Base-by-base conservation (phyloP, 1,140 invertebrate species). In the Cydia pomonella region DNA sequence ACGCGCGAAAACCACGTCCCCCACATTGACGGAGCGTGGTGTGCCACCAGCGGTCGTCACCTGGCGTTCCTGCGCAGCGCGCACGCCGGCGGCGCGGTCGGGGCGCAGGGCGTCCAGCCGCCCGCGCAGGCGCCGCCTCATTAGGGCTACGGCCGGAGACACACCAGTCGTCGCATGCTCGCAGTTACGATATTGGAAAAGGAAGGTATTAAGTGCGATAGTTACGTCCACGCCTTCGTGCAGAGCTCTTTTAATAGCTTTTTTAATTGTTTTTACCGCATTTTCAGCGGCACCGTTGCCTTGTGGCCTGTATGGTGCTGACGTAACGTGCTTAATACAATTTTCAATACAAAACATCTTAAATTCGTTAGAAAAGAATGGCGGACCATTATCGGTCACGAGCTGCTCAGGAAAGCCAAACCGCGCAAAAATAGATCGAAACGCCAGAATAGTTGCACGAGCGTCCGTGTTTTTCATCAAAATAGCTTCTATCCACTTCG, bases 201-300 rank as follows among this genome's bases (percentile, higher is more conserved):
- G n/a, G 2, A 64, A 64, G 3, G 2, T 64, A 16, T 12, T 25
- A 25, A 64, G 16, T 3, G 62, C 62, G 10, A 16, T 29, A 16
- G 18, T 16, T 4, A 64, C 62, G 21, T 64, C 21, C 16, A 3
- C 21, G 21, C 62, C 21, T n/a, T 64, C 62, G n/a, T 64, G 62
- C 5, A 64, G 6, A 5, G 72, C 72, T 18, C 47, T 50, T 18
- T 73, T 47, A 47, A 73, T 50, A 3, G 7, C 9, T n/a, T 73
- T 73, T 27, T 73, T 73, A 2, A 73, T 53, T 5, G 72, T 53
- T 53, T 73, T 73, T 1, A 73, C 72, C 12, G 72, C 72, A 25
- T 73, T 53, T 21, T 73, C 72, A 7, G 72, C 72, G 7, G 21
- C 41, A 12, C 72, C 47, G 18, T 73, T 73, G 3, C 72, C 72